A percentile compares a stretch with the other conserved stretches of the same genome.
Evolutionary conservation across 2,888 invertebrate genomes (phyloP).

Genomic region (Agrotis ipsilon): DNA sequence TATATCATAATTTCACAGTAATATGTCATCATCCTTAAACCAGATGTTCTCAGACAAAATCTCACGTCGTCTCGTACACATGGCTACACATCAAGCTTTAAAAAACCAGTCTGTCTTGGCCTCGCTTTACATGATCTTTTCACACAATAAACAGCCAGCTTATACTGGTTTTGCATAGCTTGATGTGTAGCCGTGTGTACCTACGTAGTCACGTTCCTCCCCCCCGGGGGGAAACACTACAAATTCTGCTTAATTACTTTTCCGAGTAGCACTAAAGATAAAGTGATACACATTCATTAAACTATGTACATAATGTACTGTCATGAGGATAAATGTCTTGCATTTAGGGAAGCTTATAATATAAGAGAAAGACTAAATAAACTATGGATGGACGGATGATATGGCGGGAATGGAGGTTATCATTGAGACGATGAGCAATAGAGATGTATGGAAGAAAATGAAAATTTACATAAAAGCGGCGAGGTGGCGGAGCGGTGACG

Average conservation of each 20-base stretch:
- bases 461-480: too few species aligned
- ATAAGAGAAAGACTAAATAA: too few species aligned
- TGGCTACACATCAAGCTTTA: too few species aligned
- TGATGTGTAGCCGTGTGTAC: too few species aligned
- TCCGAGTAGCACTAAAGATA: slow-evolving; percentile 21
- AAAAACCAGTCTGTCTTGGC: too few species aligned
- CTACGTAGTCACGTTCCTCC: slow-evolving; percentile 1
- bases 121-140: too few species aligned
- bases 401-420: too few species aligned
- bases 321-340: not conserved
- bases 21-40: not conserved
- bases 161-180: too few species aligned
- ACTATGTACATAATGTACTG: not conserved
- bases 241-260: slow-evolving; percentile 26
- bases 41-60: not conserved
- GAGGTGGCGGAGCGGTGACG: too few species aligned
- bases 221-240: slow-evolving; percentile 14
- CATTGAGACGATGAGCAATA: not conserved
- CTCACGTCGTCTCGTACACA: not conserved
- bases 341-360: not conserved
- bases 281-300: not conserved
- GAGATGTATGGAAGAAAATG: not conserved
- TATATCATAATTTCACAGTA: not conserved
- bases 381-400: too few species aligned
- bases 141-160: too few species aligned